Base-by-base conservation (phyloP, 1,140 invertebrate species). In the Bombus superbus region DNA sequence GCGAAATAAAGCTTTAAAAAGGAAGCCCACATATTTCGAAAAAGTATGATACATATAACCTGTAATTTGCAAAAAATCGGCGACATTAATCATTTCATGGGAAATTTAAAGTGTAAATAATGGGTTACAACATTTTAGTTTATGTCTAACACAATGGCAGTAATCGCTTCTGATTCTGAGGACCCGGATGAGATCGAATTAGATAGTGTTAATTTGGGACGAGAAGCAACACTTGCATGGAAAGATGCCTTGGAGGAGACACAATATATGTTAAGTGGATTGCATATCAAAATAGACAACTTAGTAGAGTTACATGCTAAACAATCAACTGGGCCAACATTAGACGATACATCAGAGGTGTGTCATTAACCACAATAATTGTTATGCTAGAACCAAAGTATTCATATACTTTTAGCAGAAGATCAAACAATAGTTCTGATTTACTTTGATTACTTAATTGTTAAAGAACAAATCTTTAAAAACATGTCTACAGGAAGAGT, bases 1-100 rank as follows among this genome's bases (percentile, higher is more conserved):
- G 98, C 96, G 98, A 92, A 99, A 99, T 93, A 99, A 99, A 97
- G 98, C 98, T 71, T 96, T 98, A 69, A 98, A 99, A 95, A 98
- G 97, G 93, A 96, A 98, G 81, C 97, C 98, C 93, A 97, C 99
- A 93, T 99, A 98, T 94, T 96, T 97, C 18, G 98, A 99, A 91
- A 96, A 96, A 93, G 96, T 96, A 92, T 86, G 82, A 76, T 22
- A 3, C 1, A 22, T 38, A 85, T 76, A 81, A 72, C 62, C 53
- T 83, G 69, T 80, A 57, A 35, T 73, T 78, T 25, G n/a, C 5
- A 13, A 66, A 71, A 3, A 64, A 22, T 85, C 6, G 25, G 4
- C 13, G 32, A 53, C 3, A 9, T 25, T 35, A 25, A 42, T n/a
- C 1, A 10, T 81, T 64, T 73, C 38, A 88, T 47, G 22, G 10